phyloP scores from a whole-genome alignment of 2,113 vertebrate species.

The Clupea harengus region DNA sequence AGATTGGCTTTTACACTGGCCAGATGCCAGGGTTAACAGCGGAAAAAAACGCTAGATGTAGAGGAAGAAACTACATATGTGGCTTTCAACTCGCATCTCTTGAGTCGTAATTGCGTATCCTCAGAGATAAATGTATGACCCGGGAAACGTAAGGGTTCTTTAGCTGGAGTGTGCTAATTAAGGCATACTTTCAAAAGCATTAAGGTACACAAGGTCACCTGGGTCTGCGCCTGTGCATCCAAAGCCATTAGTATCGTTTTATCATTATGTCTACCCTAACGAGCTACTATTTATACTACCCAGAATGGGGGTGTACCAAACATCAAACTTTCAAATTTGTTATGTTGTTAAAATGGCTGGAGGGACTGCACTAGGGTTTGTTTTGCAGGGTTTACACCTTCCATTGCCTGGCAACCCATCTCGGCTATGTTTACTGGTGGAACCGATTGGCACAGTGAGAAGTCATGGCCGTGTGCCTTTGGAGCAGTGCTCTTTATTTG shows the following conservation, averaged over 20 bases:
- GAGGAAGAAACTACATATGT: too few species aligned
- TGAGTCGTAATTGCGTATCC: not conserved
- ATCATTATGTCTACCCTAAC: too few species aligned
- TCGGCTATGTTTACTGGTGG: not conserved
- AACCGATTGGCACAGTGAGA: not conserved
- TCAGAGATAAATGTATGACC: not conserved
- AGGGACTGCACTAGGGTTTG: not conserved
- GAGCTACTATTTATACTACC: too few species aligned
- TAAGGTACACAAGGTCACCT: not conserved
- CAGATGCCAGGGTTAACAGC: not conserved
- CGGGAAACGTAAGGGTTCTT: not conserved
- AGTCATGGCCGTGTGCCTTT: not conserved
- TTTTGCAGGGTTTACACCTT: not conserved
- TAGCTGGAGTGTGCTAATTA: not conserved
- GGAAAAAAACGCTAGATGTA: not conserved
- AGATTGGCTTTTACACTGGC: not conserved
- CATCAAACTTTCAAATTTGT: not conserved
- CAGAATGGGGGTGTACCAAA: too few species aligned
- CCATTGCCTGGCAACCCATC: not conserved
- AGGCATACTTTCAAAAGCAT: not conserved
- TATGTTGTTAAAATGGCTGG: not conserved
- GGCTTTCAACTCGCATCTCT: too few species aligned
- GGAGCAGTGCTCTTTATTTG: not conserved
- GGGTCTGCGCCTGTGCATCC: too few species aligned
- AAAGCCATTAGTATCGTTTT: too few species aligned